Evolutionary conservation across 2,113 vertebrate species (phyloP).

Genomic region (Gymnocephalus cernua): DNA sequence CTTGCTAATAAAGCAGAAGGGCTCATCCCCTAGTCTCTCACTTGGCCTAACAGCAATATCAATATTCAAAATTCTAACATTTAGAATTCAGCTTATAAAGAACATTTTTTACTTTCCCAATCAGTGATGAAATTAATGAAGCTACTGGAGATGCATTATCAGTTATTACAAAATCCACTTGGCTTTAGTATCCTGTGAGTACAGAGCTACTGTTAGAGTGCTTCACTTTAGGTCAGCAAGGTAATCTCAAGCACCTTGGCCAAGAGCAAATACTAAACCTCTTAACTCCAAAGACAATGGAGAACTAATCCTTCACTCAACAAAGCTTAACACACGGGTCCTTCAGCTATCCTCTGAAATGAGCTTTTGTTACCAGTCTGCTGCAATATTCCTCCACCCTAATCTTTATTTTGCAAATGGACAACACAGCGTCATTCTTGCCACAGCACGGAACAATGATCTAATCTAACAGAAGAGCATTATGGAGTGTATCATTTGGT

Average conservation of each 20-base stretch:
- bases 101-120: no score
- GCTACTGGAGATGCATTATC: neutral
- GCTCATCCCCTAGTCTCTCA: neutral
- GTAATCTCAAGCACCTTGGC: slow-evolving; percentile 52
- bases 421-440: neutral
- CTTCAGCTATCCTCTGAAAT: slow-evolving; percentile 41
- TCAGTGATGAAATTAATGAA: neutral
- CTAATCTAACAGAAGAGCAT: slow-evolving; percentile 7
- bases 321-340: slow-evolving; percentile 37
- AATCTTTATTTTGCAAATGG: neutral
- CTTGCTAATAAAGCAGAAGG: neutral
- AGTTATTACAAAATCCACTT: neutral
- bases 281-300: slow-evolving; percentile 67
- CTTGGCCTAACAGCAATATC: neutral
- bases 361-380: slow-evolving; percentile 48
- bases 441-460: neutral
- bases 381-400: slow-evolving; percentile 4
- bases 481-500: neutral
- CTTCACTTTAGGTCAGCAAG: slow-evolving; percentile 26
- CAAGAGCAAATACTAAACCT: slow-evolving; percentile 62
- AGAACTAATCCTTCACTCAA: slow-evolving; percentile 61
- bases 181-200: neutral
- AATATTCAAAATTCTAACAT: neutral
- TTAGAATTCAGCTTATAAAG: neutral
- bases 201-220: slow-evolving; percentile 14